Conservation (phyloP, 2,113 vertebrate genomes). For the Copsychus sechellarum region DNA sequence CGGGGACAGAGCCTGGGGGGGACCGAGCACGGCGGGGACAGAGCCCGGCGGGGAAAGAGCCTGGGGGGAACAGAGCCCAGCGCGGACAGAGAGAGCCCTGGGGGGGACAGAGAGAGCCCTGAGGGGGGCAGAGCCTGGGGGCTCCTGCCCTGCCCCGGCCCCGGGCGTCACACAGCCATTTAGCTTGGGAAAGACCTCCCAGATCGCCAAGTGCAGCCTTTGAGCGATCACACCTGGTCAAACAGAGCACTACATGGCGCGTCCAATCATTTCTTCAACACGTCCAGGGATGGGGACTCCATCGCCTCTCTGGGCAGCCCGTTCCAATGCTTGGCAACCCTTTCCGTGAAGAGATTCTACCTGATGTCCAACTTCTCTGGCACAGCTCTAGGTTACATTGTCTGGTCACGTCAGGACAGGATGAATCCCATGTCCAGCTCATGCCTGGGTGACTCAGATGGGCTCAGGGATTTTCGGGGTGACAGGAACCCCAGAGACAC, state of each 20-base stretch:
- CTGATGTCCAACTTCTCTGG: too few species aligned
- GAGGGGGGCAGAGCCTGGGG: neutral
- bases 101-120: neutral
- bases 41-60: neutral
- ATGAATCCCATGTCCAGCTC: neutral
- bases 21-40: neutral
- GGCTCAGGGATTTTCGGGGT: neutral
- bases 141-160: neutral
- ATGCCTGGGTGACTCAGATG: neutral
- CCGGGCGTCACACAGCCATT: rapidly evolving
- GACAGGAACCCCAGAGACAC: neutral
- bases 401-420: neutral
- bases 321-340: rapidly evolving
- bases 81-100: too few species aligned
- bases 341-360: neutral
- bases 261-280: neutral
- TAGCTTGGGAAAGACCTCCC: neutral
- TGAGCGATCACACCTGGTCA: neutral
- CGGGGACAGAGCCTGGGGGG: neutral
- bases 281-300: neutral
- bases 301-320: neutral
- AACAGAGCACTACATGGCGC: neutral
- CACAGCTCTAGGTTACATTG: neutral
- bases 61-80: neutral
- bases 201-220: neutral